These are phyloP conservation scores for Lipotes vexillifer DNA, from an alignment of 2,113 vertebrate species.

Conservation along the genomic window DNA sequence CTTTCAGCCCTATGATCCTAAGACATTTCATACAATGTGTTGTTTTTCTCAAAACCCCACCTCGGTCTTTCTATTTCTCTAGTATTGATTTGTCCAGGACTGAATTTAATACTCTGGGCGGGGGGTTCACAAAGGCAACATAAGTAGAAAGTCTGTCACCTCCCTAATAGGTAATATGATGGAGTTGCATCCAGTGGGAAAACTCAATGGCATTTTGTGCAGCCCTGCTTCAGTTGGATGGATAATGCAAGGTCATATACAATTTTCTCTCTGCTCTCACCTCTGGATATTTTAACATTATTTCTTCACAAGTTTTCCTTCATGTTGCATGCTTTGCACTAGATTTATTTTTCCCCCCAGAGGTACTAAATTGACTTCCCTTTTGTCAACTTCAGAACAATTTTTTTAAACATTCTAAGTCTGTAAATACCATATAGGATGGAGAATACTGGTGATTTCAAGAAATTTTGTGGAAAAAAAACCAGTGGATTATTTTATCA, in stretches of 20 bases:
- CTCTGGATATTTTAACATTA: slow-evolving; percentile 57
- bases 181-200: slow-evolving; percentile 51
- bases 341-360: background rate
- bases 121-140: slow-evolving; percentile 16
- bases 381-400: slow-evolving; percentile 1
- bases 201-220: slow-evolving; percentile 1
- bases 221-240: background rate
- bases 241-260: slow-evolving; percentile 49
- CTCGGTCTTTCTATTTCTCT: slow-evolving; percentile 48
- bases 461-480: background rate
- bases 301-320: slow-evolving; percentile 54
- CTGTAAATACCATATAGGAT: background rate
- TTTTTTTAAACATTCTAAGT: slow-evolving; percentile 3
- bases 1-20: background rate
- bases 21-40: slow-evolving; percentile 21
- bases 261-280: slow-evolving; percentile 57
- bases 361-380: slow-evolving; percentile 35
- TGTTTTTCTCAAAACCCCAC: slow-evolving; percentile 35
- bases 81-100: background rate
- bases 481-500: background rate
- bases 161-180: slow-evolving; percentile 64
- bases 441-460: background rate
- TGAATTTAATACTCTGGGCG: slow-evolving; percentile 44
- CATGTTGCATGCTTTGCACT: background rate
- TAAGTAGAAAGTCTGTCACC: slow-evolving; percentile 59